phyloP scores from a whole-genome alignment of 2,888 invertebrate species.

The Penaeus monodon region DNA sequence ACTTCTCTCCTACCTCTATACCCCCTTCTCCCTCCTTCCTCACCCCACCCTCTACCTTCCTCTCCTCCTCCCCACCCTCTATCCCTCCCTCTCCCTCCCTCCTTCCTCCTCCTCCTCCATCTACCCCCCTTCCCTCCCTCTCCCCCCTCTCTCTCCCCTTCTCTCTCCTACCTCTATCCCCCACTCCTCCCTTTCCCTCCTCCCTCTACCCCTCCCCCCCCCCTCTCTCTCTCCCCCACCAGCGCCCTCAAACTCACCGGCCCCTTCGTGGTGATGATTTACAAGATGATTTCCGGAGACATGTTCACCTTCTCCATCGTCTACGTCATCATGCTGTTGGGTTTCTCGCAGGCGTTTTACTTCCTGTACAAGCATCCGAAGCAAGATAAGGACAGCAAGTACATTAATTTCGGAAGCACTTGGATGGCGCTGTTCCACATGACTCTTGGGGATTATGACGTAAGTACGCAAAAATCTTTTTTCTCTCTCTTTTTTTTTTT shows the following conservation, averaged over 20 bases:
- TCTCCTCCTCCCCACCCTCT: background rate
- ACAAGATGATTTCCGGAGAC: slow-evolving; percentile 98
- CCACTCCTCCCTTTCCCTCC: background rate
- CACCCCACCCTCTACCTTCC: too few relatives aligned
- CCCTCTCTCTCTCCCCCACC: slow-evolving; percentile 60
- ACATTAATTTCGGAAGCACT: slow-evolving; percentile 87
- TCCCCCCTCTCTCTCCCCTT: background rate
- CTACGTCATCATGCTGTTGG: slow-evolving; percentile 92
- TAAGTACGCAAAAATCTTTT: slow-evolving; percentile 72
- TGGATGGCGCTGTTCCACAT: slow-evolving; percentile 99
- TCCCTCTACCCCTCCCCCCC: background rate
- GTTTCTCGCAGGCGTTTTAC: slow-evolving; percentile 95
- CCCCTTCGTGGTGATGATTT: slow-evolving; percentile 99
- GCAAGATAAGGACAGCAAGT: slow-evolving; percentile 85
- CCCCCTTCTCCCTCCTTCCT: background rate
- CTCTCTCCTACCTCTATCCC: background rate
- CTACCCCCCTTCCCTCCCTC: background rate
- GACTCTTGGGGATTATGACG: slow-evolving; percentile 97
- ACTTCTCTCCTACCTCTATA: background rate
- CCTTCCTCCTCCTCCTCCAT: background rate
- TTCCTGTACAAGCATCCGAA: slow-evolving; percentile 90
- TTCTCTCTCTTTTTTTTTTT: too few relatives aligned
- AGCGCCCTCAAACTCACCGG: slow-evolving; percentile 95
- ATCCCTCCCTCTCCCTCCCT: background rate
- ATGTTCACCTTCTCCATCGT: slow-evolving; percentile 99